Evolutionary conservation across 2,888 invertebrate genomes (phyloP), one percentile per base, ranked within the genome.

Genomic region (Thecocarcelia acutangulata): DNA sequence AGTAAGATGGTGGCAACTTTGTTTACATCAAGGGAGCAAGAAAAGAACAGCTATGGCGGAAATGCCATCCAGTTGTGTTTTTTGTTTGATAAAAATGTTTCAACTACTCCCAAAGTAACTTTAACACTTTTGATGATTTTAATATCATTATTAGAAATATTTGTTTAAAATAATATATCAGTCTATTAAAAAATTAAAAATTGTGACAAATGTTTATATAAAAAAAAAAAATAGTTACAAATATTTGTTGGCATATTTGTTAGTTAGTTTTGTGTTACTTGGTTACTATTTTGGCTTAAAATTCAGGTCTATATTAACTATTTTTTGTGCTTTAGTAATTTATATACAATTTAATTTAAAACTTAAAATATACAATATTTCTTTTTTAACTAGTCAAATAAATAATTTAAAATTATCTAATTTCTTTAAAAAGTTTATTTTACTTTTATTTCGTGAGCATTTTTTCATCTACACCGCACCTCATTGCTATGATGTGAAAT

Each of bases 401-500:
- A 82, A 82, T 82, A 82, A 70, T 78, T 78, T 82, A 64, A 78
- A 82, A 78, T 82, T 78, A 82, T 78, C 82, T 82, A 82, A 63
- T 66, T 44, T 54, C 21, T 52, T 46, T 19, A 21, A 42, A 13
- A 54, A 61, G 9, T 33, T 42, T 6, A 19, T 58, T 58, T 42
- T 69, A 1, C 13, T n/a, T 46, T 33, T 48, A 28, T n/a, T 8
- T 64, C 15, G 28, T 13, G 19, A 15, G 33, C 74, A 17, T 9
- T n/a, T 17, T 28, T 21, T 52, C 17, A 12, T 13, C 37, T 69
- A 2, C n/a, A 50, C 1, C 33, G 9, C 4, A 28, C 15, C 48
- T 85, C 85, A 85, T 84, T 86, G 89, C 89, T 90, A 90, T 88
- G 90, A 90, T 70, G 89, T 87, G 77, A 90, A 90, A 85, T 89